Conservation (phyloP, 2,113 vertebrate genomes). For the Datnioides undecimradiatus region DNA sequence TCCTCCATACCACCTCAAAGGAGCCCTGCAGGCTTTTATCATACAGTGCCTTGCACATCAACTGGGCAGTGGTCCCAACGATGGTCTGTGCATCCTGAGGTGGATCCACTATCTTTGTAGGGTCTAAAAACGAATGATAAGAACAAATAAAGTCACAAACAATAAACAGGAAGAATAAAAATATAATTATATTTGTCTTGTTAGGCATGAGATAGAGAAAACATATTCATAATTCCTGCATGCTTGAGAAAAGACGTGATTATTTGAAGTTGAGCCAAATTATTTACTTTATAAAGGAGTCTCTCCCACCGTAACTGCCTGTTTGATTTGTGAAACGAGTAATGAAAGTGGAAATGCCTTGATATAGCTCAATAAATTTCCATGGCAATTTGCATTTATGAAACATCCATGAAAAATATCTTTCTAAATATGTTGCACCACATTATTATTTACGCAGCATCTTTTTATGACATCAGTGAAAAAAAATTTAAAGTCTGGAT, state of each 20-base stretch:
- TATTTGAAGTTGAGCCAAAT: conserved; percentile 9
- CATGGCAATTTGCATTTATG: conserved; percentile 10
- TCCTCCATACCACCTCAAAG: conserved; percentile 90
- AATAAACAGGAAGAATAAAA: background rate
- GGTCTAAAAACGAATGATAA: conserved; percentile 86
- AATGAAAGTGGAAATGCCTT: background rate
- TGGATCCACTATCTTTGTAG: conserved; percentile 85
- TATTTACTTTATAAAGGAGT: background rate
- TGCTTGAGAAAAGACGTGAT: conserved; percentile 4
- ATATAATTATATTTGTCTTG: background rate
- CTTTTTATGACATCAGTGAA: conserved; percentile 1
- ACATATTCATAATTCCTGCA: background rate
- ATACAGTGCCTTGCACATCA: conserved; percentile 86
- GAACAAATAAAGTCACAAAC: background rate
- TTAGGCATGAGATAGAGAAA: background rate
- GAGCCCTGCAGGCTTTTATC: conserved; percentile 87
- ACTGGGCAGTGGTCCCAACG: conserved; percentile 82
- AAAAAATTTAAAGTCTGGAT: background rate
- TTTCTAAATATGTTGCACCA: conserved; percentile 6
- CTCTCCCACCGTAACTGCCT: background rate
- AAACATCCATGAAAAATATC: background rate
- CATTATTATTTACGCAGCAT: conserved; percentile 11
- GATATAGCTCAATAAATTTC: conserved; percentile 6
- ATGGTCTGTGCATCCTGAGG: conserved; percentile 85
- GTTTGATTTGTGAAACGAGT: conserved; percentile 7